A percentile compares a stretch with the other conserved stretches of the same genome.
phyloP scores from a whole-genome alignment of 2,113 vertebrate species.

The Ceyx cyanopectus region DNA sequence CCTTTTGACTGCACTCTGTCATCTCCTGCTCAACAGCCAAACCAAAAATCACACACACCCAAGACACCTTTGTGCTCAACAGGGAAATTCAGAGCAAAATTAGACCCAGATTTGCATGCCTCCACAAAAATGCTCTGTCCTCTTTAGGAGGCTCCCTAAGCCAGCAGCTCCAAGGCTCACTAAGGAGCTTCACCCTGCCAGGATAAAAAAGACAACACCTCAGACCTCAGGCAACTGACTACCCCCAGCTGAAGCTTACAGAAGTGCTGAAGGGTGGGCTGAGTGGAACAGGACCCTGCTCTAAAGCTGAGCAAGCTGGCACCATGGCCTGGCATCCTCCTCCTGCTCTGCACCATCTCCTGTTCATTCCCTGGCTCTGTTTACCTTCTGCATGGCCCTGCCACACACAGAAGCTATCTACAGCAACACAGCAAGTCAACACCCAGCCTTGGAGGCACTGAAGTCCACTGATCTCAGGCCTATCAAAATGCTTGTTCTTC shows the following conservation, averaged over 20 bases:
- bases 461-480: neutral
- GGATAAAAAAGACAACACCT: neutral
- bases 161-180: neutral
- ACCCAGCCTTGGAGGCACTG: neutral
- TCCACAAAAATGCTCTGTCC: constrained; percentile 7
- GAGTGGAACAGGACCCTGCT: neutral
- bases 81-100: neutral
- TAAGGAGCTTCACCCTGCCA: neutral
- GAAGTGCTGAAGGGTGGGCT: accelerated
- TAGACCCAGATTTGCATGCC: neutral
- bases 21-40: constrained; percentile 16
- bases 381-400: neutral
- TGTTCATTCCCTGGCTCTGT: accelerated
- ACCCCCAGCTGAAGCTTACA: accelerated
- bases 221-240: neutral
- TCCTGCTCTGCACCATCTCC: neutral
- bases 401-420: neutral
- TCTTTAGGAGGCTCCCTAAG: neutral
- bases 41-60: neutral
- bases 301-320: neutral
- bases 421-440: neutral
- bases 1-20: neutral
- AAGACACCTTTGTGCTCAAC: neutral
- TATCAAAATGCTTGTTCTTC: neutral
- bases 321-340: neutral